A percentile compares a stretch with the other conserved stretches of the same genome.
phyloP scores from a whole-genome alignment of 2,113 vertebrate genomes.

The Cebus imitator region DNA sequence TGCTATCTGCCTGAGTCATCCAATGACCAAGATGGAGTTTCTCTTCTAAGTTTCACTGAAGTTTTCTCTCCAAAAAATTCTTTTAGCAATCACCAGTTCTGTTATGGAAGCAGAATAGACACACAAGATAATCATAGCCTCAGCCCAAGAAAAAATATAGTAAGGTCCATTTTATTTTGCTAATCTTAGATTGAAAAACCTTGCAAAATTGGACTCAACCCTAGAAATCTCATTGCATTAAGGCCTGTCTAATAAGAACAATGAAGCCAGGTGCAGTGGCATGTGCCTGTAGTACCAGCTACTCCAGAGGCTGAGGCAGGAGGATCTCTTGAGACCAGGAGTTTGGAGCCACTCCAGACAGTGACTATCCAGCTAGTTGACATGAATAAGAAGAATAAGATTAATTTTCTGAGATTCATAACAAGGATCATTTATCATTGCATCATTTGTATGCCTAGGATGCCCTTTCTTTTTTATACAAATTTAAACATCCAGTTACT shows the following conservation, averaged over 20 bases:
- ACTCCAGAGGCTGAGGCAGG: not conserved
- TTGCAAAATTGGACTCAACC: not conserved
- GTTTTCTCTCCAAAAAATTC: not conserved
- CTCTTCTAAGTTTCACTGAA: not conserved
- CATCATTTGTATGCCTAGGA: not conserved
- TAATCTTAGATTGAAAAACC: not conserved
- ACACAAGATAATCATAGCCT: not conserved
- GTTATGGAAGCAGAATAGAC: not conserved
- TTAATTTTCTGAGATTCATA: not conserved
- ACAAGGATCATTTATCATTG: not conserved
- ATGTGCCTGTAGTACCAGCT: not conserved
- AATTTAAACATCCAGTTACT: not conserved
- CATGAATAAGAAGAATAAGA: not conserved
- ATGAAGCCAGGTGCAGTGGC: not conserved
- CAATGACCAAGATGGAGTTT: not conserved
- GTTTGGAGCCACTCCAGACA: not conserved
- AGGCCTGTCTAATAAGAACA: not conserved
- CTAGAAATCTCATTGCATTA: not conserved
- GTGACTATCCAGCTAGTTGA: not conserved
- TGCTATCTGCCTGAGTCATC: not conserved
- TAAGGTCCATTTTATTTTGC: not conserved
- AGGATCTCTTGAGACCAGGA: not conserved
- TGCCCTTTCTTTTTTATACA: not conserved
- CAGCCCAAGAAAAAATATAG: not conserved
- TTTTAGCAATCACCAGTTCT: not conserved